Evolutionary conservation across 2,888 invertebrate genomes (phyloP), one percentile per base, ranked within the genome.

Genomic region (Zygaena filipendulae): DNA sequence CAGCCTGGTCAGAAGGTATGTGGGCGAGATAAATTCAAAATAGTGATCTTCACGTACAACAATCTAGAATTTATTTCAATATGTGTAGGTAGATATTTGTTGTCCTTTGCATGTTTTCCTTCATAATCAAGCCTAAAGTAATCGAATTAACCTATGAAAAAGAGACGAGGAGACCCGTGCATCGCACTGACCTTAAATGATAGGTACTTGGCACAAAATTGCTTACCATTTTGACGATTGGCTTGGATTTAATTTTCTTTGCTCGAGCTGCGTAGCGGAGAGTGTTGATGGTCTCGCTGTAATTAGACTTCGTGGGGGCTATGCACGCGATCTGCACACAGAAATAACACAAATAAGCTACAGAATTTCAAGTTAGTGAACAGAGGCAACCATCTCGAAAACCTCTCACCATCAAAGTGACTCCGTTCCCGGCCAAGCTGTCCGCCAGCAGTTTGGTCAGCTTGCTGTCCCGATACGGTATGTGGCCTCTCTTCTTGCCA

Each of bases 401-500:
- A 7, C 7, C 7, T 6, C 58, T 72, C 72, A 93, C 94, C 96
- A 97, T 97, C 7, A 97, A 80, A 0, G 96, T 95, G 4, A 95
- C 94, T 3, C 96, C 96, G 54, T 92, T 95, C 21, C 97, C 96
- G 0, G 95, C 94, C 3, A 97, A 81, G 47, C 95, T 95, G 62
- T 97, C 96, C 0, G 96, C 94, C 28, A 97, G 66, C 3, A 97
- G 74, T 66, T 97, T 97, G 4, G 97, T 97, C 26, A 97, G 81
- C 61, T 96, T 95, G 54, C 95, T 95, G 70, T 97, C 96, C 46
- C 97, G 74, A 64, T 96, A 97, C 0, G 96, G 96, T 37, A 97
- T 95, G 62, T 97, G 96, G 0, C 91, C 92, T 36, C 89, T 86
- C 49, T 88, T 87, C 57, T 87, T 90, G 2, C 85, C 82, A 46